Conservation (phyloP, 2,797 vertebrate species). For the Pogoniulus pusillus region DNA sequence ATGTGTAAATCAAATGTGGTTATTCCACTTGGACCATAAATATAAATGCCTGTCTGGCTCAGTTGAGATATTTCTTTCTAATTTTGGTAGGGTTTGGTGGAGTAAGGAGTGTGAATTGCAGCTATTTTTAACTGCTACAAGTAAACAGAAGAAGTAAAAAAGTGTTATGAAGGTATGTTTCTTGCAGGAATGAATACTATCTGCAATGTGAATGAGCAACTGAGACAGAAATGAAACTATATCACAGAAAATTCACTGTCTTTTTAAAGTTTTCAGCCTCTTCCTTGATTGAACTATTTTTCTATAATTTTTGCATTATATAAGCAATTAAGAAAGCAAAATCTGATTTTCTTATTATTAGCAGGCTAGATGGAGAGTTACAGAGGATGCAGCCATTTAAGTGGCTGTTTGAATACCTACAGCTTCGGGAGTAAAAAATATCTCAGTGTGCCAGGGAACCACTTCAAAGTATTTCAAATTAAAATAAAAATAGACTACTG, state of each 20-base stretch:
- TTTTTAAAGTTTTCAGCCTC: background rate
- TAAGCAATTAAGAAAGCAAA: background rate
- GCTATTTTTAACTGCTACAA: background rate
- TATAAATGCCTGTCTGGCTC: background rate
- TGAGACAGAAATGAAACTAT: background rate
- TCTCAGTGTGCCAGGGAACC: rapidly evolving
- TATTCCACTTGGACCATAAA: background rate
- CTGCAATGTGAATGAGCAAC: background rate
- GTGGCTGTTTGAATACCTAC: background rate
- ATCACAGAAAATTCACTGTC: background rate
- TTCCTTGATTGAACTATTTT: background rate
- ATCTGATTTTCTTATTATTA: background rate
- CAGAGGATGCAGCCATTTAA: background rate
- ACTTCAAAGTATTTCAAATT: background rate
- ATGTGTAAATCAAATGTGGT: background rate
- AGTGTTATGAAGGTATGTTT: background rate
- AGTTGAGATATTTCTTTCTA: rapidly evolving
- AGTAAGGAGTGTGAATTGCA: background rate
- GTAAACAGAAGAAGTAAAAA: background rate
- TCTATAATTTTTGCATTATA: background rate
- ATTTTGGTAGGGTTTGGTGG: background rate
- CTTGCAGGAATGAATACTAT: background rate
- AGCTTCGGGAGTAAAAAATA: background rate
- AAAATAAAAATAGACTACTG: background rate
- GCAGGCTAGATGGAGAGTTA: background rate